Conservation (phyloP, 1,140 invertebrate species). For the Trichogramma pretiosum region DNA sequence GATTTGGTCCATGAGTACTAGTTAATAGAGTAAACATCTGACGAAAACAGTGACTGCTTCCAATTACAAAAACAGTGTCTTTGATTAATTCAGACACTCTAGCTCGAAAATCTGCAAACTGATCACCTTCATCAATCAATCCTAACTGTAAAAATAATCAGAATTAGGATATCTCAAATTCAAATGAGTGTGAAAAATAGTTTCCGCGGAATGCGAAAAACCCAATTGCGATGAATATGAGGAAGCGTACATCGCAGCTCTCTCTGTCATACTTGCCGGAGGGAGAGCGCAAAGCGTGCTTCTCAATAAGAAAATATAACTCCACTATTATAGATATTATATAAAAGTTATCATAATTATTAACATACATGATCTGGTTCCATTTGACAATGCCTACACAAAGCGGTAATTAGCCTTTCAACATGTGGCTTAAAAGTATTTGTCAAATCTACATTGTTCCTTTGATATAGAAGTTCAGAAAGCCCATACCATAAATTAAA, state of each 20-base stretch:
- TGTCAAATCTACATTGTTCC: conserved; percentile 70
- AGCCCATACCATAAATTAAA: conserved; percentile 95
- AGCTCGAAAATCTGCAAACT: conserved; percentile 73
- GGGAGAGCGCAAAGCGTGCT: too few relatives aligned
- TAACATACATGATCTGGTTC: conserved; percentile 71
- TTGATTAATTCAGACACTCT: conserved; percentile 90
- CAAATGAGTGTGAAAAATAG: not conserved
- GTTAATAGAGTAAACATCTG: conserved; percentile 75
- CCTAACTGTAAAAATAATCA: conserved; percentile 52
- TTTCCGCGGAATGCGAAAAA: not conserved
- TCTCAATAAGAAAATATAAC: too few relatives aligned
- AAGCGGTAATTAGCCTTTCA: conserved; percentile 73
- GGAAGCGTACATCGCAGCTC: too few relatives aligned
- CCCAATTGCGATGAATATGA: not conserved
- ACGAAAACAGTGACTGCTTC: conserved; percentile 82
- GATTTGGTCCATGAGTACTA: conserved; percentile 27
- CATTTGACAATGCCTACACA: conserved; percentile 83
- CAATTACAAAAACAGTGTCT: conserved; percentile 95
- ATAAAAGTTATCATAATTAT: not conserved
- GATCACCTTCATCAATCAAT: conserved; percentile 67
- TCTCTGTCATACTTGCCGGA: too few relatives aligned
- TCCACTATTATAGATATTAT: conserved; percentile 5
- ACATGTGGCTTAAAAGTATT: conserved; percentile 81
- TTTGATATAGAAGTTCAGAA: conserved; percentile 88
- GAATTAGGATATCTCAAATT: conserved; percentile 2